A percentile compares a stretch with the other conserved stretches of the same genome.
These are phyloP conservation scores for Sander lucioperca DNA, from an alignment of 2,113 vertebrate species.

Conservation along the genomic window DNA sequence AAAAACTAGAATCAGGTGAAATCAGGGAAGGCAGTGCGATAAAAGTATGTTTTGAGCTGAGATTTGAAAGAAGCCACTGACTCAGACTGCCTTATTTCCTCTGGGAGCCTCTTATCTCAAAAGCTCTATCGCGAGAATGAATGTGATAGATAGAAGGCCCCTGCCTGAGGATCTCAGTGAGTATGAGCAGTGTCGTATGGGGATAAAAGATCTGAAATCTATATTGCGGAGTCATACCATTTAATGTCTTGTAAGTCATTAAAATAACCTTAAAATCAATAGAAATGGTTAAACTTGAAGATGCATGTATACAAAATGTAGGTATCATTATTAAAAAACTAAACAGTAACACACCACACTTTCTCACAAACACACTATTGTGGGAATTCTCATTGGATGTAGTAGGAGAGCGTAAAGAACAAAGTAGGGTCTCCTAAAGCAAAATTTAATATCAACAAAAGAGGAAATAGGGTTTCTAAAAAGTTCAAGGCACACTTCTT, in stretches of 20 bases:
- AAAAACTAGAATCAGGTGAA: not conserved
- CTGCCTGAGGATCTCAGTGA: too few species aligned
- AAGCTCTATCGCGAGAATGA: too few species aligned
- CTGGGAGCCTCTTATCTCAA: too few species aligned
- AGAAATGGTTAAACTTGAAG: not conserved
- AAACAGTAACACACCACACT: not conserved
- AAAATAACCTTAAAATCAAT: too few species aligned
- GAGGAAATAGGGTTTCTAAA: not conserved
- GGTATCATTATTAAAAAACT: not conserved
- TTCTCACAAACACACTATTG: not conserved
- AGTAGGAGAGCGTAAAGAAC: not conserved
- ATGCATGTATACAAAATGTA: not conserved
- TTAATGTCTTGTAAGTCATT: too few species aligned
- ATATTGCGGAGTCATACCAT: too few species aligned
- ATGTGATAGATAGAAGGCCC: too few species aligned
- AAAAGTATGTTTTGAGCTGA: not conserved
- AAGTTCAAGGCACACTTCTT: not conserved
- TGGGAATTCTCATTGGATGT: not conserved
- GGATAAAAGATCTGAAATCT: too few species aligned
- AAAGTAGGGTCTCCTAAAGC: not conserved
- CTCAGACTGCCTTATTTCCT: not conserved
- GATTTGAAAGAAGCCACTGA: not conserved
- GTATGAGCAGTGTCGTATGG: too few species aligned
- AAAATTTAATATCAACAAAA: not conserved
- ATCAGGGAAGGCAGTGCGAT: not conserved